Percentiles rank a stretch among this genome's conserved stretches.
Evolutionary conservation across 1,140 invertebrate species (phyloP).

Genomic region (Hormaphis cornu): DNA sequence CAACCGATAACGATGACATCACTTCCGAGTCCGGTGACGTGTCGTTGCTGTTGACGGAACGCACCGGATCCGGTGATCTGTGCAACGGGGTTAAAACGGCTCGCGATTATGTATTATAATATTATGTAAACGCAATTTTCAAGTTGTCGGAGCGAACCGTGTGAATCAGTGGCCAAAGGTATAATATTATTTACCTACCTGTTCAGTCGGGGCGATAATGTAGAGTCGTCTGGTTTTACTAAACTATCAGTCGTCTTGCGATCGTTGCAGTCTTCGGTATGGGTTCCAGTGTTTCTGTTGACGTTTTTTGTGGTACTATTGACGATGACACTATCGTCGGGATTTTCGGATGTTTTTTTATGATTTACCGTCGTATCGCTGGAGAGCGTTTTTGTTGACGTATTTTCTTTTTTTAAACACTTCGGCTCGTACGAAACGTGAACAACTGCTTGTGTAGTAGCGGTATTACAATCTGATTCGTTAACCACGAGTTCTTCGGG

Average conservation of each 20-base stretch:
- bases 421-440: conserved; percentile 11
- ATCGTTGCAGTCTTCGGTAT: background rate
- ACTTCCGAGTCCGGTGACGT: conserved; percentile 27
- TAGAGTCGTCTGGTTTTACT: background rate
- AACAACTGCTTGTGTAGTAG: background rate
- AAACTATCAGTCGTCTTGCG: background rate
- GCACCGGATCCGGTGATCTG: background rate
- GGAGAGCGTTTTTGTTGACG: background rate
- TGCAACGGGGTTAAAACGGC: no score
- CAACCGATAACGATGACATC: background rate
- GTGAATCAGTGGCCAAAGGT: no score
- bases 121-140: no score
- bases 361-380: background rate
- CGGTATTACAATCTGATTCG: conserved; percentile 14
- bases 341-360: background rate
- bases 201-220: background rate
- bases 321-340: background rate
- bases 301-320: background rate
- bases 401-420: background rate
- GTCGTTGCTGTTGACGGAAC: background rate
- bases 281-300: background rate
- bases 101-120: no score
- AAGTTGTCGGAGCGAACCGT: no score
- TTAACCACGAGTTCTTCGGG: background rate
- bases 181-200: background rate